Evolutionary conservation across 2,888 invertebrate species (phyloP), one percentile per base, ranked within the genome.

Genomic region (Drosophila mimetica): DNA sequence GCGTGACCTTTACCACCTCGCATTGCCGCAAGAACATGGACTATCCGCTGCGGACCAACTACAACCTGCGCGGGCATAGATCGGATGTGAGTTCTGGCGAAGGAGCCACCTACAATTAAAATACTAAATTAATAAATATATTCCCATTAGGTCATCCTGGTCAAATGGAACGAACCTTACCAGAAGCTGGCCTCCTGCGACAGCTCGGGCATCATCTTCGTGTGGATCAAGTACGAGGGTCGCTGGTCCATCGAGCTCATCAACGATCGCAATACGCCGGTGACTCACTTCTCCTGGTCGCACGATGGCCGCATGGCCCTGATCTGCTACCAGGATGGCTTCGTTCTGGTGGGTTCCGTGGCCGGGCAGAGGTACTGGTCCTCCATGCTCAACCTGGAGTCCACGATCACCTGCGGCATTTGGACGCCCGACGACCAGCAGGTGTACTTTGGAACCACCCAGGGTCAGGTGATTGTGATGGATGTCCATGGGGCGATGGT

Each of bases 171-270:
- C 93, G 98, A 98, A 91, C 98, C 98, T 0, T 99, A 98, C 91
- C 98, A 98, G 93, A 99, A 99, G 92, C 93, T 99, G 81, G 99
- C 99, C 6, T 98, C 98, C 5, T 99, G 99, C 92, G 99, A 99
- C 93, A 96, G 97, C 88, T 97, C 97, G 2, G 99, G 99, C 1
- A 97, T 99, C 63, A 99, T 99, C 90, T 99, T 99, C 92, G 99
- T 99, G 25, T 99, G 99, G 99, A 98, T 99, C 89, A 98, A 99
- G 91, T 99, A 99, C 92, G 99, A 99, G 91, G 99, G 98, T 41
- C 94, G 99, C 44, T 99, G 99, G 99, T 98, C 98, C 80, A 99
- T 99, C 87, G 99, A 99, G 92, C 94, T 99, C 78, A 99, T 99
- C 91, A 99, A 99, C 92, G 99, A 99, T 92, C 94, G 99, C 42